These are phyloP conservation scores for Chironomus riparius DNA, from an alignment of 2,888 invertebrate genomes.

Conservation along the genomic window DNA sequence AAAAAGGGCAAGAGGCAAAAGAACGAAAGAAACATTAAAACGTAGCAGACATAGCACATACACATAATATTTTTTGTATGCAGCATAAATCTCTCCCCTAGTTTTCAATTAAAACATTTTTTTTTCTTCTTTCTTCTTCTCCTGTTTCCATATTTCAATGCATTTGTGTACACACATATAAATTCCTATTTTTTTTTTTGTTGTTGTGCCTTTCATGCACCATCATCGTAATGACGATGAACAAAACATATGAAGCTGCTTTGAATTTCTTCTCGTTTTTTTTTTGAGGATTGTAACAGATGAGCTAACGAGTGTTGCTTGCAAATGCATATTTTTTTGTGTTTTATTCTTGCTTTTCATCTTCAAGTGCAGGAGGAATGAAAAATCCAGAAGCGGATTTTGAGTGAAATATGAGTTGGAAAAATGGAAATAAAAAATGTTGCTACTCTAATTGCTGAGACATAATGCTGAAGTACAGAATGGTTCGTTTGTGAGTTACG, in stretches of 20 bases:
- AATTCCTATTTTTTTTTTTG: neutral
- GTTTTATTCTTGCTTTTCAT: neutral
- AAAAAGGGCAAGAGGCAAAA: neutral
- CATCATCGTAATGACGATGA: neutral
- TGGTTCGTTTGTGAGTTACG: too few species aligned
- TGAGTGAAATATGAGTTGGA: too few species aligned
- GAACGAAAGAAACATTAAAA: neutral
- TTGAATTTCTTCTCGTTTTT: too few species aligned
- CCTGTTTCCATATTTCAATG: neutral
- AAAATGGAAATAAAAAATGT: neutral
- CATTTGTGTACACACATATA: too few species aligned
- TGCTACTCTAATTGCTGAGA: neutral
- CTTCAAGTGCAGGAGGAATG: neutral
- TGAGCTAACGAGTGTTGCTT: neutral
- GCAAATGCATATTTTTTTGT: neutral
- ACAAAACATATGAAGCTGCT: neutral
- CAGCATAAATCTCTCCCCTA: conserved; percentile 20
- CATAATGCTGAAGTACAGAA: neutral
- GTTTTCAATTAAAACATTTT: conserved; percentile 13
- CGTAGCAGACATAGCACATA: neutral
- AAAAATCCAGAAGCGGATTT: neutral
- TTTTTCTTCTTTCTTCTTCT: neutral
- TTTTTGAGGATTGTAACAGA: conserved; percentile 7
- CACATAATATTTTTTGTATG: neutral
- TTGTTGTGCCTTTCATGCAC: neutral